Conservation (phyloP, 1,140 invertebrate genomes). For the Zaprionus ornatus region DNA sequence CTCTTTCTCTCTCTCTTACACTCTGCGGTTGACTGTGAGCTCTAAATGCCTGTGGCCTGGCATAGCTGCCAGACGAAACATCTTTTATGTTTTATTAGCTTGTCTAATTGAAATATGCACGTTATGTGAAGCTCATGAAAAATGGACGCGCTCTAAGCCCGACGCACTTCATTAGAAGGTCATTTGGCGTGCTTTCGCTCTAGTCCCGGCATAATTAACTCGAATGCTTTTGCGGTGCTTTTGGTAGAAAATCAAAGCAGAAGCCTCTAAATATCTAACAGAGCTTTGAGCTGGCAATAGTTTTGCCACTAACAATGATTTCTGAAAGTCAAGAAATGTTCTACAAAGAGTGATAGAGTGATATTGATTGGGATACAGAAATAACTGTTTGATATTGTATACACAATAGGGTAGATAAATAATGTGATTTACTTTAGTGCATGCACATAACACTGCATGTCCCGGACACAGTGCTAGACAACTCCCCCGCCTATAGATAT, state of each 20-base stretch:
- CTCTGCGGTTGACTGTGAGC: slow-evolving; percentile 12
- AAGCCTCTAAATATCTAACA: not conserved
- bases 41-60: slow-evolving; percentile 50
- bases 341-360: no score
- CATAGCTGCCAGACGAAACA: slow-evolving; percentile 26
- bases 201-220: slow-evolving; percentile 30
- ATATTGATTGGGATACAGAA: no score
- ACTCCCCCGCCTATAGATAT: rapidly evolving
- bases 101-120: slow-evolving; percentile 68
- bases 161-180: slow-evolving; percentile 42
- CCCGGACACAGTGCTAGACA: no score
- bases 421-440: no score
- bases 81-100: slow-evolving; percentile 76
- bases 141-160: slow-evolving; percentile 6
- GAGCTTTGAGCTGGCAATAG: not conserved
- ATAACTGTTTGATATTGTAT: no score
- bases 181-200: slow-evolving; percentile 10
- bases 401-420: no score
- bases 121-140: slow-evolving; percentile 32
- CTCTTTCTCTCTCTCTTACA: not conserved
- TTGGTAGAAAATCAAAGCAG: not conserved
- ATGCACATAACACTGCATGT: no score
- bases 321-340: not conserved
- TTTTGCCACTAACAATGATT: not conserved
- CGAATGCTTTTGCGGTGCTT: not conserved